phyloP scores from a whole-genome alignment of 2,888 invertebrate genomes.

The Molorchus minor region DNA sequence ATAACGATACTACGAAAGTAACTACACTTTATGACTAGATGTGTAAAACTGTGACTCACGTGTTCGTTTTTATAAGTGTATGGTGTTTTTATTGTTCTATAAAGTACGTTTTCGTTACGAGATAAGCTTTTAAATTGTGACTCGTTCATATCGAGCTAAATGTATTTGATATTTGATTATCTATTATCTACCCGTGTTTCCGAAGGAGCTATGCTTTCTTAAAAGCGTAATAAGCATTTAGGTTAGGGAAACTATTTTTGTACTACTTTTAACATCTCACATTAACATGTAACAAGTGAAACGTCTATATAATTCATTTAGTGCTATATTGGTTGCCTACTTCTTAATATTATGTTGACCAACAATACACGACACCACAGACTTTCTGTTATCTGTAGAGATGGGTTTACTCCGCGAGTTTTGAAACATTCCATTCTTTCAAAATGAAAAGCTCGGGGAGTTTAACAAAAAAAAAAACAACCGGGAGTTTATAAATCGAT shows the following conservation, averaged over 20 bases:
- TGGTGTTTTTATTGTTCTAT: conserved; percentile 25
- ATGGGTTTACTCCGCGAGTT: too few species aligned
- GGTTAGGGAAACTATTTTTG: conserved; percentile 18
- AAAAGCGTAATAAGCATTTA: conserved; percentile 4
- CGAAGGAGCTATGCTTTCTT: neutral
- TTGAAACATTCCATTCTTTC: too few species aligned
- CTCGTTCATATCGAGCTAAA: conserved; percentile 7
- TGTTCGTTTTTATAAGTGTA: conserved; percentile 4
- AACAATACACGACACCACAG: too few species aligned
- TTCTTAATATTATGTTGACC: too few species aligned
- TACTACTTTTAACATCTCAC: too few species aligned
- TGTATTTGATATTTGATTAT: neutral
- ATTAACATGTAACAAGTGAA: neutral
- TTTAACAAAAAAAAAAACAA: too few species aligned
- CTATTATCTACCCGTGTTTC: neutral
- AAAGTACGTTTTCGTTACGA: conserved; percentile 3
- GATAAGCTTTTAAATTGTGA: conserved; percentile 17
- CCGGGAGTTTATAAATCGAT: too few species aligned
- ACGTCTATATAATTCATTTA: neutral
- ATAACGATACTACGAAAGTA: conserved; percentile 6
- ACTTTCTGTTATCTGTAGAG: too few species aligned
- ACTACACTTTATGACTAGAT: conserved; percentile 26
- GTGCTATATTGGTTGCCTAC: conserved; percentile 18
- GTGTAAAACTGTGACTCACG: conserved; percentile 28
- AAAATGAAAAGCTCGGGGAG: too few species aligned